A percentile compares a stretch with the other conserved stretches of the same genome.
Evolutionary conservation across 2,797 vertebrate species (phyloP).

Genomic region (Phylloscopus collybita): DNA sequence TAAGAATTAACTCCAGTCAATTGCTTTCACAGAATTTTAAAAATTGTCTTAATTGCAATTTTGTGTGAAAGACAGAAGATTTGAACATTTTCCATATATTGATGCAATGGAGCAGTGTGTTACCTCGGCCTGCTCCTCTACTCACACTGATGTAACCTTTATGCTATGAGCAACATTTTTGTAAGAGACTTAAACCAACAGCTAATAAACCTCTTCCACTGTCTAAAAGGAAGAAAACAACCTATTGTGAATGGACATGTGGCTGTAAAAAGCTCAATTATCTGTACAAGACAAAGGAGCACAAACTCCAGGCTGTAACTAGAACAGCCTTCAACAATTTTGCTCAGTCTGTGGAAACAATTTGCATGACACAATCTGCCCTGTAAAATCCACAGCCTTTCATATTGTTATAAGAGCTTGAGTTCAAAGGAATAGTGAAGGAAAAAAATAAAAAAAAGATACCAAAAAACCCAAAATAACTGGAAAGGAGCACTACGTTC

Average conservation of each 20-base stretch:
- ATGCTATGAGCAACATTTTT: background rate
- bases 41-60: background rate
- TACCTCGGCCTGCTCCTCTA: background rate
- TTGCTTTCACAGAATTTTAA: background rate
- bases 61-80: background rate
- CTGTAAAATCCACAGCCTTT: slow-evolving; percentile 8
- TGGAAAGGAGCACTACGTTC: background rate
- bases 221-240: slow-evolving; percentile 30
- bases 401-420: background rate
- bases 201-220: slow-evolving; percentile 29
- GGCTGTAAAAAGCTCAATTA: slow-evolving; percentile 46
- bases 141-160: background rate
- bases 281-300: slow-evolving; percentile 27
- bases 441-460: background rate
- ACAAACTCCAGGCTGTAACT: background rate
- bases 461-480: background rate
- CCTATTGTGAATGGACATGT: background rate
- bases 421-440: background rate
- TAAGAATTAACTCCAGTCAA: background rate
- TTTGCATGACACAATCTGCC: slow-evolving; percentile 45
- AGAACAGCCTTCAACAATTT: background rate
- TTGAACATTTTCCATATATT: background rate
- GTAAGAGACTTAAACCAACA: slow-evolving; percentile 42
- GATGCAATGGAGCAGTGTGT: background rate
- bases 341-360: slow-evolving; percentile 65